Evolutionary conservation across 2,888 invertebrate species (phyloP).

Genomic region (Folsomia manolachei): DNA sequence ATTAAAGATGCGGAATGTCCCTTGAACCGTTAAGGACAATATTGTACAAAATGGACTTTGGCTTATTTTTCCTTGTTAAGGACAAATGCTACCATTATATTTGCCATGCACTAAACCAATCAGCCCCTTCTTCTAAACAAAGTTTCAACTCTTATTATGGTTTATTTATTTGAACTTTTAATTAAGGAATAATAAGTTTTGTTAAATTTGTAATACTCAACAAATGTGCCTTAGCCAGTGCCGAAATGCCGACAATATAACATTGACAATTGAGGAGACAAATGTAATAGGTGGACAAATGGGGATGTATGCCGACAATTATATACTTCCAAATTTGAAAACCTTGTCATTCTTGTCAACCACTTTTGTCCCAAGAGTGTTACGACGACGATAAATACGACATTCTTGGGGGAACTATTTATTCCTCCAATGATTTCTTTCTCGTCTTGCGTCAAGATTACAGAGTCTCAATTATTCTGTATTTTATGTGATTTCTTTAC

Average conservation of each 20-base stretch:
- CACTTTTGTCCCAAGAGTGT: neutral
- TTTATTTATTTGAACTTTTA: too few relatives aligned
- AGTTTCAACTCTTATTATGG: too few relatives aligned
- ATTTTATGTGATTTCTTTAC: too few relatives aligned
- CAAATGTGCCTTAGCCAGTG: conserved; percentile 42
- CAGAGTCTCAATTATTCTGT: neutral
- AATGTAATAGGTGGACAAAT: neutral
- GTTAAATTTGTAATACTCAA: conserved; percentile 11
- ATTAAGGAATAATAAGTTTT: neutral
- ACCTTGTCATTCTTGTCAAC: neutral
- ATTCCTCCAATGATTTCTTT: neutral
- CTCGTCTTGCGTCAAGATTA: neutral
- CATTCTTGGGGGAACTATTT: neutral
- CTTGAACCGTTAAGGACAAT: neutral
- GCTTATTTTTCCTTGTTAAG: neutral
- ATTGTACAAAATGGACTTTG: neutral
- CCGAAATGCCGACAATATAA: conserved; percentile 40
- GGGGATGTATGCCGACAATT: neutral
- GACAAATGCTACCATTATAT: neutral
- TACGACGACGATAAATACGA: neutral
- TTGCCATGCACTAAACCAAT: too few relatives aligned
- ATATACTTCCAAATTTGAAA: neutral
- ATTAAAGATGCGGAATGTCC: neutral
- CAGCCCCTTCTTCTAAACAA: too few relatives aligned
- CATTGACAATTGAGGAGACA: conserved; percentile 1